phyloP scores from a whole-genome alignment of 2,888 invertebrate genomes.

The Clanis bilineata region DNA sequence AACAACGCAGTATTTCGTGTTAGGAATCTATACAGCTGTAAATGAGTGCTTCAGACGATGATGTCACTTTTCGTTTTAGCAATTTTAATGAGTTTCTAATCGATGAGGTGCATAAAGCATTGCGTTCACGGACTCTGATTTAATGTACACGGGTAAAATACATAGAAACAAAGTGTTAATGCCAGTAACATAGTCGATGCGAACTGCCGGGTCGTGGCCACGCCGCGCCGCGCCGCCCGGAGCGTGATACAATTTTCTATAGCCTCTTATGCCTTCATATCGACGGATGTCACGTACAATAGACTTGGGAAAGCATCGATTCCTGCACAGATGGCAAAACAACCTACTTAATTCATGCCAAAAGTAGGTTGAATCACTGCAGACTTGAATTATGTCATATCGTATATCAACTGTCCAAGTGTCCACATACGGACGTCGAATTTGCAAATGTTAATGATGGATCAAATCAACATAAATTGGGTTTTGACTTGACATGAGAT shows the following conservation, averaged over 20 bases:
- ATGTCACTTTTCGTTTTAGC: slow-evolving; percentile 27
- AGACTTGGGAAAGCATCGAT: slow-evolving; percentile 46
- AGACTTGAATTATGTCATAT: slow-evolving; percentile 6
- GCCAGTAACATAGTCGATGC: slow-evolving; percentile 37
- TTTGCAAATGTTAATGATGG: background rate
- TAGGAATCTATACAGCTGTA: background rate
- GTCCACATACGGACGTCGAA: background rate
- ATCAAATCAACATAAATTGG: too few relatives aligned
- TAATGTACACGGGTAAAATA: slow-evolving; percentile 42
- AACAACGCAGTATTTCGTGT: background rate
- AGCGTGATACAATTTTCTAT: slow-evolving; percentile 57
- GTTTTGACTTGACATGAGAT: too few relatives aligned
- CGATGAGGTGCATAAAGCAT: slow-evolving; percentile 34
- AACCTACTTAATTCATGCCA: slow-evolving; percentile 41
- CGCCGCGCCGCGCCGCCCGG: slow-evolving; percentile 20
- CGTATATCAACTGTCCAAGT: background rate
- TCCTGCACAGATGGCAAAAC: slow-evolving; percentile 46
- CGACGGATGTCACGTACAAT: slow-evolving; percentile 63
- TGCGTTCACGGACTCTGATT: slow-evolving; percentile 38
- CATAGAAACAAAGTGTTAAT: slow-evolving; percentile 42
- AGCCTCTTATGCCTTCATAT: slow-evolving; percentile 42
- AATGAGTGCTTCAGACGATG: slow-evolving; percentile 22
- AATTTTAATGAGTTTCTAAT: slow-evolving; percentile 34
- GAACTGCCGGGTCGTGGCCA: slow-evolving; percentile 35
- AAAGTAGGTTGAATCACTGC: background rate